Percentiles rank a stretch among this genome's conserved stretches.
Evolutionary conservation across 2,113 vertebrate species (phyloP).

Genomic region (Austrofundulus limnaeus): DNA sequence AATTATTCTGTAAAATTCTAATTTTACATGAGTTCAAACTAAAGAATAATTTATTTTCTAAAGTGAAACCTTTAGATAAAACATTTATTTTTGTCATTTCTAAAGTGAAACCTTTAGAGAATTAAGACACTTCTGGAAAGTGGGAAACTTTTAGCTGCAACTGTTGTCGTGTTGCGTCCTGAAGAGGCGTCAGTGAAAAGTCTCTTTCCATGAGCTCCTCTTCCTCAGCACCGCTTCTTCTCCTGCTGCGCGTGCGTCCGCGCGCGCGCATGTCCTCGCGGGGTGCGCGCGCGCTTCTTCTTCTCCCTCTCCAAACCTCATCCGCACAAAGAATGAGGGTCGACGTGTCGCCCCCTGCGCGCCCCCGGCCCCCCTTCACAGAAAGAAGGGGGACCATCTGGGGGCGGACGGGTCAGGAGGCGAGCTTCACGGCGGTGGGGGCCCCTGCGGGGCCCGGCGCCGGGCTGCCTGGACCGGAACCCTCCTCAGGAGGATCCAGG

Average conservation of each 20-base stretch:
- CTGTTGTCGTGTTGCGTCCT: conserved; percentile 70
- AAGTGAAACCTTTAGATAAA: conserved; percentile 81
- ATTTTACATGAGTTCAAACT: too few species aligned
- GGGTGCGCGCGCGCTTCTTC: conserved; percentile 79
- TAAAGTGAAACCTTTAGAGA: conserved; percentile 81
- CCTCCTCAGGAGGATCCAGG: conserved; percentile 80
- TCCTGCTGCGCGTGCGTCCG: conserved; percentile 78
- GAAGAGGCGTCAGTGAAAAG: conserved; percentile 69
- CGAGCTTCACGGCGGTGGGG: conserved; percentile 57
- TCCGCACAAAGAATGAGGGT: conserved; percentile 86
- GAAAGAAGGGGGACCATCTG: conserved; percentile 79
- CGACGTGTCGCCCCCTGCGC: conserved; percentile 75
- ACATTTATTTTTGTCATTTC: conserved; percentile 61
- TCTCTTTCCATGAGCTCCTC: conserved; percentile 75
- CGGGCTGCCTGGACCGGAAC: conserved; percentile 73
- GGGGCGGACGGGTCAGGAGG: conserved; percentile 77
- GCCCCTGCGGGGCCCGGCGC: conserved; percentile 62
- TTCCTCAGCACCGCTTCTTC: conserved; percentile 80
- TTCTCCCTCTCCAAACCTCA: conserved; percentile 84
- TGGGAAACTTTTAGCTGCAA: conserved; percentile 68
- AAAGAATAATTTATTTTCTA: too few species aligned
- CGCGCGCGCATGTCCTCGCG: conserved; percentile 67
- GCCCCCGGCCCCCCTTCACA: conserved; percentile 80
- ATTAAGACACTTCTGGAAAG: conserved; percentile 77
- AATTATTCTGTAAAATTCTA: too few species aligned